Conservation (phyloP, 2,113 vertebrate genomes). For the Drymodes brunneopygia region DNA sequence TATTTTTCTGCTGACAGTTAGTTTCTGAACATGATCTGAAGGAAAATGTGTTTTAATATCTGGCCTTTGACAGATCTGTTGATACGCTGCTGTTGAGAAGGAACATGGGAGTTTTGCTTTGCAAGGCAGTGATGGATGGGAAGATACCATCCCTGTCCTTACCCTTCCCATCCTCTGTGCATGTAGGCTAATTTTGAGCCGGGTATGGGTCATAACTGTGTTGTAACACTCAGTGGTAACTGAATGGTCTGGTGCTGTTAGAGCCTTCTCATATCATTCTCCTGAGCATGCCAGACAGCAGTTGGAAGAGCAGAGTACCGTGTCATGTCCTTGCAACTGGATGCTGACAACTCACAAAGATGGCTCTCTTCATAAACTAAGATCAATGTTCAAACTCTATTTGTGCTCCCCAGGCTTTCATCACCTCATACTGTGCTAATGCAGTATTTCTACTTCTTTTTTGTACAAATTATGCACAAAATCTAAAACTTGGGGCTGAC, state of each 20-base stretch:
- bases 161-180: background rate
- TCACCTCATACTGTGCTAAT: background rate
- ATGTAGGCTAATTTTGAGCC: background rate
- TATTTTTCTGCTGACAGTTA: background rate
- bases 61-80: background rate
- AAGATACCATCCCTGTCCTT: background rate
- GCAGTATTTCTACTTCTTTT: background rate
- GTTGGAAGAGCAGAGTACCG: background rate
- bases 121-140: background rate
- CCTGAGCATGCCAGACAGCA: background rate
- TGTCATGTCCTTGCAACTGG: background rate
- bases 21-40: background rate
- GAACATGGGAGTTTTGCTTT: background rate
- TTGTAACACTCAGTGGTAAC: background rate
- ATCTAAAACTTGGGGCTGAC: background rate
- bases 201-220: background rate
- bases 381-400: background rate
- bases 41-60: background rate
- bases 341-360: background rate
- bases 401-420: background rate
- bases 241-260: background rate
- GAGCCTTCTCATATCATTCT: background rate
- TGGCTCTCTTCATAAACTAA: background rate
- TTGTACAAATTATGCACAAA: background rate
- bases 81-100: background rate